Evolutionary conservation across 2,797 vertebrate genomes (phyloP), one percentile per base, ranked within the genome.

Genomic region (Valencia hispanica): DNA sequence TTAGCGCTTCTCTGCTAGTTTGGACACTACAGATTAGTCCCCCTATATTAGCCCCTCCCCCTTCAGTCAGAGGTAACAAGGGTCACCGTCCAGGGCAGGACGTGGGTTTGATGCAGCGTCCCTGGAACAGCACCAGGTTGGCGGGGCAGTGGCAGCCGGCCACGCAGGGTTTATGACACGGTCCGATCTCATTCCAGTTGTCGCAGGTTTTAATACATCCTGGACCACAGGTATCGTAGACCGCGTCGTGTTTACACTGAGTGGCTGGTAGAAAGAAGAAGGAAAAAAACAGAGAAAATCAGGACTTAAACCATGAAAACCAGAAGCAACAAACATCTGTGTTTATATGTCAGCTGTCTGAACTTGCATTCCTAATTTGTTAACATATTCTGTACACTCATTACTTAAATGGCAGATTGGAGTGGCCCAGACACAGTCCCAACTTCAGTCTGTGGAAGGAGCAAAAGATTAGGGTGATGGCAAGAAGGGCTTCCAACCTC

Each of bases 171-270:
- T 96, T 97, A 79, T 87, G 93, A 88, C 98, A 99, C 0, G 97
- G 97, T 0, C 97, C 96, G 0, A 99, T 98, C 93, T 99, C 98
- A 2, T 99, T 99, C 98, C 98, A 99, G 95, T 98, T 99, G 92
- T 97, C 96, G 65, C 98, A 99, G 27, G 97, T 99, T 93, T 98
- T 99, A 84, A 96, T 93, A 83, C 98, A 99, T 84, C 98, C 97
- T 0, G 98, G 98, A 0, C 98, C 97, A 14, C 98, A 99, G 17
- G 97, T 98, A 77, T 99, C 96, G 2, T 99, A 99, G 61, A 99
- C 96, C 0, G 98, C 97, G 0, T 97, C 96, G 0, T 99, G 97
- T 91, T 97, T 98, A 84, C 98, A 99, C 85, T 98, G 97, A 1
- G 96, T 97, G 68, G 97, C 98, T 99, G 89, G 15, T 90, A 91